Percentiles rank a stretch among this genome's conserved stretches.
phyloP scores from a whole-genome alignment of 2,888 invertebrate genomes.

The Polia nebulosa region DNA sequence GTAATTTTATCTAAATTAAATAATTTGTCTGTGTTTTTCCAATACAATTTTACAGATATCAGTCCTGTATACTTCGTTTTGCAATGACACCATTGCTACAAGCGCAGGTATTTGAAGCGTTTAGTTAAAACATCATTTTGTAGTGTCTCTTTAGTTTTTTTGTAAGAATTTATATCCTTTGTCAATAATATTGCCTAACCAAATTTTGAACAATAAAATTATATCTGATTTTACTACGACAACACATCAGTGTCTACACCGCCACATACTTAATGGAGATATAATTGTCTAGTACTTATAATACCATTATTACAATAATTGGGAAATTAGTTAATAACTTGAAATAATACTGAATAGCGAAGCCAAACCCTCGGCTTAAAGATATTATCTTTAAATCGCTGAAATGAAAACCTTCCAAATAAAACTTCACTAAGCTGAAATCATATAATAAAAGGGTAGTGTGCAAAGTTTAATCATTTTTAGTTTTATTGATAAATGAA shows the following conservation, averaged over 20 bases:
- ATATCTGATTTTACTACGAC: slow-evolving; percentile 63
- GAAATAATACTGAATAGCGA: slow-evolving; percentile 29
- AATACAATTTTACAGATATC: slow-evolving; percentile 5
- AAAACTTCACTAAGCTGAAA: slow-evolving; percentile 10
- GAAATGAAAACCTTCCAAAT: slow-evolving; percentile 7
- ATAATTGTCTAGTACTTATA: slow-evolving; percentile 49
- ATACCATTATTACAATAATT: slow-evolving; percentile 43
- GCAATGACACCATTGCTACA: not conserved
- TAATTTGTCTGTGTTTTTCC: not conserved
- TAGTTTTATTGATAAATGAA: slow-evolving; percentile 70
- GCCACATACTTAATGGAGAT: slow-evolving; percentile 49
- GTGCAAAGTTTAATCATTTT: slow-evolving; percentile 8
- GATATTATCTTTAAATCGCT: slow-evolving; percentile 33
- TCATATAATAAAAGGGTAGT: not conserved
- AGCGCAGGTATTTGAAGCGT: not conserved
- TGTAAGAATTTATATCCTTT: slow-evolving; percentile 34
- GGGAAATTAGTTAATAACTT: slow-evolving; percentile 41
- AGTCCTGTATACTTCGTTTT: not conserved
- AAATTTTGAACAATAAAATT: slow-evolving; percentile 63
- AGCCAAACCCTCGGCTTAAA: slow-evolving; percentile 1
- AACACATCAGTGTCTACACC: slow-evolving; percentile 42
- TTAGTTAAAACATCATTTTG: not conserved
- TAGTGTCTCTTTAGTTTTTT: not conserved
- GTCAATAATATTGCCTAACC: slow-evolving; percentile 47
- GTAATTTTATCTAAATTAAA: not conserved